Evolutionary conservation across 2,888 invertebrate species (phyloP).

Genomic region (Homarus gammarus): DNA sequence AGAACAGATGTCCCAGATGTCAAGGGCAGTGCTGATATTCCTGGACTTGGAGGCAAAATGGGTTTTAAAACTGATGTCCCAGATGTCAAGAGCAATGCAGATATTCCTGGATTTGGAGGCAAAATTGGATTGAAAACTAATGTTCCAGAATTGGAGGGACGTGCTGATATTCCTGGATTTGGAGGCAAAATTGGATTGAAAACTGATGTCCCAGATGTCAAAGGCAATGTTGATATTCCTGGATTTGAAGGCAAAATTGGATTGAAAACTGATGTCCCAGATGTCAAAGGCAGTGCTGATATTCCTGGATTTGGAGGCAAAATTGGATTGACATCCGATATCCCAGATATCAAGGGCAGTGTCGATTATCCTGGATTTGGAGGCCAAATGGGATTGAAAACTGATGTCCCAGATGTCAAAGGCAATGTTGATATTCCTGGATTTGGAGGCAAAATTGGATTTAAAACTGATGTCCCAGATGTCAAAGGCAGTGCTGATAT

Average conservation of each 20-base stretch:
- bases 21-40: not conserved
- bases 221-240: slow-evolving; percentile 8
- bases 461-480: slow-evolving; percentile 7
- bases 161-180: slow-evolving; percentile 30
- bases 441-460: slow-evolving; percentile 35
- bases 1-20: slow-evolving; percentile 18
- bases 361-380: slow-evolving; percentile 29
- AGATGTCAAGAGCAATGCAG: not conserved
- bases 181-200: slow-evolving; percentile 26
- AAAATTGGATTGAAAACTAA: slow-evolving; percentile 1
- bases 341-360: slow-evolving; percentile 13
- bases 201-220: slow-evolving; percentile 16
- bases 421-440: slow-evolving; percentile 20
- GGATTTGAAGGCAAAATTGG: slow-evolving; percentile 14
- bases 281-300: slow-evolving; percentile 7
- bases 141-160: slow-evolving; percentile 22
- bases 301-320: slow-evolving; percentile 33
- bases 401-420: slow-evolving; percentile 32
- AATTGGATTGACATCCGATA: slow-evolving; percentile 6
- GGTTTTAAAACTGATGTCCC: slow-evolving; percentile 16
- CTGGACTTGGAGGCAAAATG: slow-evolving; percentile 21
- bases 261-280: not conserved
- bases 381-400: slow-evolving; percentile 16
- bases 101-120: slow-evolving; percentile 38
- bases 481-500: slow-evolving; percentile 22